Evolutionary conservation across 2,888 invertebrate genomes (phyloP).

Genomic region (Lucinisca nassula): DNA sequence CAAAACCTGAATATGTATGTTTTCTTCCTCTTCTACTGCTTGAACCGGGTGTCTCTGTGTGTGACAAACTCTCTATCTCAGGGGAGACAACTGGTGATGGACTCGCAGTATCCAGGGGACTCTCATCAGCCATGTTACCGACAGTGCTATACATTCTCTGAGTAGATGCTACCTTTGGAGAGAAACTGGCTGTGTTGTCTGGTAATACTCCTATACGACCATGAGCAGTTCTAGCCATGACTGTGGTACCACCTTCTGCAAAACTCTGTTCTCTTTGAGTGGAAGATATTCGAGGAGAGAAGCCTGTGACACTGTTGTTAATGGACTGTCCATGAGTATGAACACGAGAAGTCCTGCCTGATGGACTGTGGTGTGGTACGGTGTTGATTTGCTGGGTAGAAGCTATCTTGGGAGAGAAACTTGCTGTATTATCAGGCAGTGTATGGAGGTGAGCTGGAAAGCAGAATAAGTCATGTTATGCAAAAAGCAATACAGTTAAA

Average conservation of each 20-base stretch:
- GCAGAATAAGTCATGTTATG: too few species aligned
- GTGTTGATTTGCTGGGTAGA: not conserved
- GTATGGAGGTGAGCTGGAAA: constrained; percentile 15
- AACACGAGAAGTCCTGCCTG: not conserved
- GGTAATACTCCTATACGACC: not conserved
- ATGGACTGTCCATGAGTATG: not conserved
- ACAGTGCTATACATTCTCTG: constrained; percentile 26
- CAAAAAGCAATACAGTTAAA: too few species aligned
- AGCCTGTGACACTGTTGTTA: not conserved
- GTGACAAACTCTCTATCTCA: too few species aligned
- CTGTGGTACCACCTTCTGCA: not conserved
- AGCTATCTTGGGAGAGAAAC: constrained; percentile 29
- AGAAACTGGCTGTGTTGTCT: constrained; percentile 37
- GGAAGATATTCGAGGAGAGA: not conserved
- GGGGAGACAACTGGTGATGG: constrained; percentile 37
- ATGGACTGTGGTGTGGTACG: not conserved
- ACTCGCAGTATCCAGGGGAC: not conserved
- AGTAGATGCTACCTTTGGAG: constrained; percentile 47
- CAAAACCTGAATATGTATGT: too few species aligned
- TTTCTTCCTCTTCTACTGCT: not conserved
- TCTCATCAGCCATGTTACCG: not conserved
- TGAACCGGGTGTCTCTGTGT: not conserved
- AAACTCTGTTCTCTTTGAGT: not conserved
- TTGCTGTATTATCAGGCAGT: constrained; percentile 7
- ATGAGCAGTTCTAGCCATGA: not conserved